Percentiles rank a stretch among this genome's conserved stretches.
Conservation (phyloP, 2,797 vertebrate species). For the Chrosomus eos region DNA sequence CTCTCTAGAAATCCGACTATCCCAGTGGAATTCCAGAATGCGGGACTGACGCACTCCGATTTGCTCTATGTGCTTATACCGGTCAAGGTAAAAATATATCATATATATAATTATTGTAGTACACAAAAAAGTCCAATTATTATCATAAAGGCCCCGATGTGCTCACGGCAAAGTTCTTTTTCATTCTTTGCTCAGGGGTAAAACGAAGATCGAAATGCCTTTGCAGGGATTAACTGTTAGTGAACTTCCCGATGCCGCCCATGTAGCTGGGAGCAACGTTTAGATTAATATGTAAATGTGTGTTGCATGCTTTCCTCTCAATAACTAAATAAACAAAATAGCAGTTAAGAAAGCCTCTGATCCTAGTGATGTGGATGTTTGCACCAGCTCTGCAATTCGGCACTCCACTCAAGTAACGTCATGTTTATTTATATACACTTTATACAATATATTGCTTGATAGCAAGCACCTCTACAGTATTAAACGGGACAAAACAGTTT, state of each 20-base stretch:
- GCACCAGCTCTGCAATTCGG: too few species aligned
- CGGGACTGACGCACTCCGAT: constrained; percentile 84
- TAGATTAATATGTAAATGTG: not conserved
- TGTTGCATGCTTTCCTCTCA: not conserved
- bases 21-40: constrained; percentile 86
- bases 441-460: too few species aligned
- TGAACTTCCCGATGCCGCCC: not conserved
- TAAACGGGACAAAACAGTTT: too few species aligned
- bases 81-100: constrained; percentile 83
- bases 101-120: not conserved
- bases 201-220: not conserved
- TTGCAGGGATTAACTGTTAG: not conserved
- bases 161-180: not conserved
- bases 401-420: too few species aligned
- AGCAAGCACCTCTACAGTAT: too few species aligned
- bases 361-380: too few species aligned
- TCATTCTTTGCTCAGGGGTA: not conserved
- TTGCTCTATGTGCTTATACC: constrained; percentile 85
- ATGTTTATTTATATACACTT: too few species aligned
- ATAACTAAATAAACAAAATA: too few species aligned
- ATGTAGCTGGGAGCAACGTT: not conserved
- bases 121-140: not conserved
- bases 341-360: too few species aligned
- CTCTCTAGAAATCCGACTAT: constrained; percentile 81
- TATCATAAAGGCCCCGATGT: not conserved